Conservation (phyloP, 2,113 vertebrate species). For the Nanorana parkeri region DNA sequence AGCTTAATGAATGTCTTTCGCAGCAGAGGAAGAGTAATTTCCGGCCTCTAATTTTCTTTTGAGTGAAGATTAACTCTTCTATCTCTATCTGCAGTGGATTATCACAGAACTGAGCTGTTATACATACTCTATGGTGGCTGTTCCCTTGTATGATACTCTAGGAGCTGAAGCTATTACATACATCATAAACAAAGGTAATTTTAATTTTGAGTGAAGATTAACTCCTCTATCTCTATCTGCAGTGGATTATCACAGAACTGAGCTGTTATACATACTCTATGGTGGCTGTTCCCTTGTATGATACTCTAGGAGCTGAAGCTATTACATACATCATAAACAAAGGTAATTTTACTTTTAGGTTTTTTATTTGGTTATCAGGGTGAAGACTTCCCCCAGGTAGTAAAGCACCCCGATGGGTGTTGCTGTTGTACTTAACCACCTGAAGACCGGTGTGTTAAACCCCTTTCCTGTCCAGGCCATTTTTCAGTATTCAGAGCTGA, state of each 20-base stretch:
- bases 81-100: slow-evolving; percentile 90
- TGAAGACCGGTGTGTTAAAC: too few relatives aligned
- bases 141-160: slow-evolving; percentile 95
- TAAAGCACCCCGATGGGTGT: too few relatives aligned
- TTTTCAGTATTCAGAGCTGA: too few relatives aligned
- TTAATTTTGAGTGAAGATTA: not conserved
- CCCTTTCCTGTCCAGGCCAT: too few relatives aligned
- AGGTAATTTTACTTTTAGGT: slow-evolving; percentile 74
- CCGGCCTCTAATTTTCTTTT: too few relatives aligned
- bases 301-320: slow-evolving; percentile 89
- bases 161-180: slow-evolving; percentile 86
- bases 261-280: slow-evolving; percentile 91
- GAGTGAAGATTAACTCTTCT: too few relatives aligned
- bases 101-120: slow-evolving; percentile 92
- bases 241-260: slow-evolving; percentile 95
- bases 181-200: slow-evolving; percentile 89
- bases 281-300: slow-evolving; percentile 92
- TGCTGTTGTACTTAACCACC: too few relatives aligned
- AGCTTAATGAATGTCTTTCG: too few relatives aligned
- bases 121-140: slow-evolving; percentile 87
- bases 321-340: slow-evolving; percentile 87
- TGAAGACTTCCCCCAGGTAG: too few relatives aligned
- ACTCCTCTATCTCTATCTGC: too few relatives aligned
- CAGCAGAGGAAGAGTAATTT: too few relatives aligned
- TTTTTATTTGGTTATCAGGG: too few relatives aligned